A percentile compares a stretch with the other conserved stretches of the same genome.
phyloP scores from a whole-genome alignment of 2,888 invertebrate genomes.

The Doris montereyensis region DNA sequence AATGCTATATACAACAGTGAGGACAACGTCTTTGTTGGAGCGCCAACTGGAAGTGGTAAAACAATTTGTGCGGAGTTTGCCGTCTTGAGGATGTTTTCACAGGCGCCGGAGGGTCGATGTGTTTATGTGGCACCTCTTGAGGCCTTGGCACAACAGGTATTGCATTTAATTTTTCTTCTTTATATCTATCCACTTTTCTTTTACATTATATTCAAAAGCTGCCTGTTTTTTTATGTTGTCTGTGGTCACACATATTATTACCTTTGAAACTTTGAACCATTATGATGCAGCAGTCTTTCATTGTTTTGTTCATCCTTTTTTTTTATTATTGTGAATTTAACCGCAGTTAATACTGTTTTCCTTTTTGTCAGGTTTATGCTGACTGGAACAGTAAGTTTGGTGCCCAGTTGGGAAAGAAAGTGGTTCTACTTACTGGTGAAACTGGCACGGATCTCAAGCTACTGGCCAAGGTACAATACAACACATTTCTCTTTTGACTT shows the following conservation, averaged over 20 bases:
- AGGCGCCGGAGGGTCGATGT: slow-evolving; percentile 79
- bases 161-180: no score
- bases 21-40: slow-evolving; percentile 93
- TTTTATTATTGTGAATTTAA: no score
- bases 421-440: slow-evolving; percentile 94
- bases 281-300: no score
- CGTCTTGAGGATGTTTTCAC: slow-evolving; percentile 82
- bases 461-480: slow-evolving; percentile 76
- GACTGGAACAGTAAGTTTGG: slow-evolving; percentile 95
- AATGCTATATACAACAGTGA: slow-evolving; percentile 98
- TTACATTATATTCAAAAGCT: no score
- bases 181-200: no score
- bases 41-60: slow-evolving; percentile 78
- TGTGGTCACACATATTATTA: no score
- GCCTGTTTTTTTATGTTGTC: no score
- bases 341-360: no score
- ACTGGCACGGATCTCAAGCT: slow-evolving; percentile 95
- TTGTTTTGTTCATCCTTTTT: no score
- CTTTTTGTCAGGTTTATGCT: slow-evolving; percentile 77
- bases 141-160: slow-evolving; percentile 82
- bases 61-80: slow-evolving; percentile 97
- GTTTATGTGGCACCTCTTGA: slow-evolving; percentile 96
- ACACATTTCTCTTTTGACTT: no score
- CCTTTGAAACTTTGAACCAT: no score
- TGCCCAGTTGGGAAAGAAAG: slow-evolving; percentile 80